A percentile compares a stretch with the other conserved stretches of the same genome.
Evolutionary conservation across 2,113 vertebrate genomes (phyloP).

Genomic region (Coreoperca whiteheadi): DNA sequence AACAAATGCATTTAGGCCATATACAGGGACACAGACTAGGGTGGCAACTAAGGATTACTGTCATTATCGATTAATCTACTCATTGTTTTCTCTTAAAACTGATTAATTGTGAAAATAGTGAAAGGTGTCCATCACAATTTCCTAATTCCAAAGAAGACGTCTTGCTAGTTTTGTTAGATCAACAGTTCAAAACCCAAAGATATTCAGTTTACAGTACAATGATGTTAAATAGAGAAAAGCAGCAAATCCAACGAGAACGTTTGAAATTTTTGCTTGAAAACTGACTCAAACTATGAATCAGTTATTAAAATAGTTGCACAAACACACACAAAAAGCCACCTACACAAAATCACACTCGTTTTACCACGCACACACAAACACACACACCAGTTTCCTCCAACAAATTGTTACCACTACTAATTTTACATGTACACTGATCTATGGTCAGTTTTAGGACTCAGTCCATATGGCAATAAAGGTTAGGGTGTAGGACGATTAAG

Average conservation of each 20-base stretch:
- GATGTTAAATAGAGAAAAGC: neutral
- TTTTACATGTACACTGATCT: slow-evolving; percentile 36
- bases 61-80: neutral
- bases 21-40: neutral
- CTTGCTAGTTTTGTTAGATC: neutral
- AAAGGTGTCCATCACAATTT: neutral
- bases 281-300: neutral
- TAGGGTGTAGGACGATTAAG: slow-evolving; percentile 50
- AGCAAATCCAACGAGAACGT: neutral
- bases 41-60: neutral
- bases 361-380: neutral
- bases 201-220: neutral
- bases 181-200: neutral
- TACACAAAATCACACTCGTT: neutral
- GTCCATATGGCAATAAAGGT: slow-evolving; percentile 60
- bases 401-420: slow-evolving; percentile 22
- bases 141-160: neutral
- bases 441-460: slow-evolving; percentile 54
- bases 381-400: neutral
- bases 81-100: neutral
- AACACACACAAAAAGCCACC: neutral
- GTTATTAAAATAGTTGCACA: slow-evolving; percentile 11
- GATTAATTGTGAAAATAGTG: neutral
- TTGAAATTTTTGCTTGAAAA: neutral
- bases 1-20: neutral